These are phyloP conservation scores for Myripristis murdjan DNA, from an alignment of 2,797 vertebrate species.

Conservation along the genomic window DNA sequence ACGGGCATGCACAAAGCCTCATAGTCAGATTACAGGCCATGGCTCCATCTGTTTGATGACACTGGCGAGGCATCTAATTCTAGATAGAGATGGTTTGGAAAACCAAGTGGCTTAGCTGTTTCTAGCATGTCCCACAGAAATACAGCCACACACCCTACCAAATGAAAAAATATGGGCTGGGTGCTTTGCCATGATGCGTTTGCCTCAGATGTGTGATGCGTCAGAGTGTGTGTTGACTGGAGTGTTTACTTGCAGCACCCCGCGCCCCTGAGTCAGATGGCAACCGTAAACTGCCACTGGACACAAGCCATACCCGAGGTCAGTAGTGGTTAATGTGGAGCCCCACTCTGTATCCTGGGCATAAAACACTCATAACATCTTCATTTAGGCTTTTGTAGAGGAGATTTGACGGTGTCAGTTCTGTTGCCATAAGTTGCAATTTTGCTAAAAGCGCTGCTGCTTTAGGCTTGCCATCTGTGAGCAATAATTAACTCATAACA, in stretches of 20 bases:
- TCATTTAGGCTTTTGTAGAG: too few relatives aligned
- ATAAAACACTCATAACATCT: neutral
- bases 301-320: slow-evolving; percentile 79
- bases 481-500: neutral
- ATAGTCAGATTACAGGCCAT: slow-evolving; percentile 71
- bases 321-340: slow-evolving; percentile 38
- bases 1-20: slow-evolving; percentile 34
- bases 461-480: slow-evolving; percentile 6
- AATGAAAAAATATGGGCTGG: slow-evolving; percentile 27
- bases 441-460: slow-evolving; percentile 10
- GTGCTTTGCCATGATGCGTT: slow-evolving; percentile 9
- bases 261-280: slow-evolving; percentile 74
- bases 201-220: slow-evolving; percentile 23
- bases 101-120: slow-evolving; percentile 32
- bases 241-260: slow-evolving; percentile 74
- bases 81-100: slow-evolving; percentile 54
- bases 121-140: slow-evolving; percentile 49
- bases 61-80: slow-evolving; percentile 51
- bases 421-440: neutral
- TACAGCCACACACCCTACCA: slow-evolving; percentile 35
- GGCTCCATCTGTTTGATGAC: slow-evolving; percentile 58
- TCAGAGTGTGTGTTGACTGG: slow-evolving; percentile 29
- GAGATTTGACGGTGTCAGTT: too few relatives aligned
- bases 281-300: slow-evolving; percentile 69
- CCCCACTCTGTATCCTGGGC: slow-evolving; percentile 12